Percentiles rank a stretch among this genome's conserved stretches.
These are phyloP conservation scores for Amyelois transitella DNA, from an alignment of 1,140 invertebrate genomes.

Conservation along the genomic window DNA sequence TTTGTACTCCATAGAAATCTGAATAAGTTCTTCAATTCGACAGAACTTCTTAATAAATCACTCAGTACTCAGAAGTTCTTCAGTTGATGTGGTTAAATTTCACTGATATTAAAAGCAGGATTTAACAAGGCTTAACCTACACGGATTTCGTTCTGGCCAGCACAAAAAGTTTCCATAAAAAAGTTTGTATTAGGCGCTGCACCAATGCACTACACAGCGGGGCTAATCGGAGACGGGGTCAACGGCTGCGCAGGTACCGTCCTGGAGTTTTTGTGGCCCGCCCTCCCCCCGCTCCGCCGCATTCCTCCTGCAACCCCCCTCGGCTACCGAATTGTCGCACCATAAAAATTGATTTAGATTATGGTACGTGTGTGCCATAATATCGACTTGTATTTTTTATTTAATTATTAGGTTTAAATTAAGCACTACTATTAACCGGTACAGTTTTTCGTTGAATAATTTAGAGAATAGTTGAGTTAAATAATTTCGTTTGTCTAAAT, in stretches of 20 bases:
- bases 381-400: neutral
- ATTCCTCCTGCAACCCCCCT: slow-evolving; percentile 34
- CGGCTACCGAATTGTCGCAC: slow-evolving; percentile 46
- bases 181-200: slow-evolving; percentile 33
- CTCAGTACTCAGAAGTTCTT: too few relatives aligned
- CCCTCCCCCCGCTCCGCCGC: slow-evolving; percentile 21
- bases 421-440: too few relatives aligned
- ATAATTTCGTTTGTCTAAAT: too few relatives aligned
- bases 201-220: slow-evolving; percentile 41
- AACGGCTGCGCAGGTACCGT: slow-evolving; percentile 62
- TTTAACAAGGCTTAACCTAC: too few relatives aligned
- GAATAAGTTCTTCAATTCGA: too few relatives aligned
- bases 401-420: neutral
- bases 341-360: slow-evolving; percentile 13
- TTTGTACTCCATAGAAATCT: too few relatives aligned
- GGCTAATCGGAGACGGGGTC: slow-evolving; percentile 51
- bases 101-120: too few relatives aligned
- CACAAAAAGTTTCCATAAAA: slow-evolving; percentile 11
- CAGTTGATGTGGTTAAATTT: too few relatives aligned
- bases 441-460: too few relatives aligned
- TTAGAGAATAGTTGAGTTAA: too few relatives aligned
- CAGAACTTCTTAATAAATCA: too few relatives aligned
- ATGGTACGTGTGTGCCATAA: neutral
- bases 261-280: slow-evolving; percentile 42
- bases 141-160: too few relatives aligned